Evolutionary conservation across 1,140 invertebrate genomes (phyloP).

Genomic region (Drosophila tani): DNA sequence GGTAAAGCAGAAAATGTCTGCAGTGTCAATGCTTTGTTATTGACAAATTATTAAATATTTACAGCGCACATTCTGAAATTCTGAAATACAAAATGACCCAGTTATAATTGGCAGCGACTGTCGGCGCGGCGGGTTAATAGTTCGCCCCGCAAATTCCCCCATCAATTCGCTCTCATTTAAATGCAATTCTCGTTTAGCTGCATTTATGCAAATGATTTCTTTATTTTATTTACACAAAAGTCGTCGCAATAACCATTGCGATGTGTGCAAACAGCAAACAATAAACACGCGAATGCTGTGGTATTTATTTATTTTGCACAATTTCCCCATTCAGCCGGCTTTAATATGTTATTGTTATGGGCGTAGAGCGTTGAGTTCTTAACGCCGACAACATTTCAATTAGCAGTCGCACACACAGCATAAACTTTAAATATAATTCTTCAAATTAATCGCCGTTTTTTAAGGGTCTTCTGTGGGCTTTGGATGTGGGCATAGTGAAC

Average conservation of each 20-base stretch:
- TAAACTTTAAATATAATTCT: slow-evolving; percentile 11
- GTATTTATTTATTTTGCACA: slow-evolving; percentile 59
- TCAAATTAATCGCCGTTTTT: slow-evolving; percentile 27
- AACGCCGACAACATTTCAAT: slow-evolving; percentile 44
- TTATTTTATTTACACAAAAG: slow-evolving; percentile 59
- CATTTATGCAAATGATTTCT: slow-evolving; percentile 41
- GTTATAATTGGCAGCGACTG: slow-evolving; percentile 9
- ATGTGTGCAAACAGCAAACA: slow-evolving; percentile 26
- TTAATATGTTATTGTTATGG: slow-evolving; percentile 27
- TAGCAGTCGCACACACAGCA: slow-evolving; percentile 16
- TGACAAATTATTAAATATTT: slow-evolving; percentile 21
- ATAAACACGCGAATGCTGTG: slow-evolving; percentile 5
- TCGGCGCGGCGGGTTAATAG: too few relatives aligned
- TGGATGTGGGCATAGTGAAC: slow-evolving; percentile 89
- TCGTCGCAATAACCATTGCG: slow-evolving; percentile 29
- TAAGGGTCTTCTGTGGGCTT: slow-evolving; percentile 88
- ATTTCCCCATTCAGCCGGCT: slow-evolving; percentile 42
- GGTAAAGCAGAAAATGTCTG: slow-evolving; percentile 5
- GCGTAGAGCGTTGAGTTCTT: slow-evolving; percentile 13
- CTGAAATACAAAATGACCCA: slow-evolving; percentile 1
- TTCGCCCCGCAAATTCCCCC: slow-evolving; percentile 4
- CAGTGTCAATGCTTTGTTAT: slow-evolving; percentile 1
- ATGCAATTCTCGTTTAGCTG: slow-evolving; percentile 37
- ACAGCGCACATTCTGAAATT: background rate
- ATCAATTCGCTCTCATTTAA: slow-evolving; percentile 41